phyloP scores from a whole-genome alignment of 2,888 invertebrate genomes.

The Metacarcinus magister region DNA sequence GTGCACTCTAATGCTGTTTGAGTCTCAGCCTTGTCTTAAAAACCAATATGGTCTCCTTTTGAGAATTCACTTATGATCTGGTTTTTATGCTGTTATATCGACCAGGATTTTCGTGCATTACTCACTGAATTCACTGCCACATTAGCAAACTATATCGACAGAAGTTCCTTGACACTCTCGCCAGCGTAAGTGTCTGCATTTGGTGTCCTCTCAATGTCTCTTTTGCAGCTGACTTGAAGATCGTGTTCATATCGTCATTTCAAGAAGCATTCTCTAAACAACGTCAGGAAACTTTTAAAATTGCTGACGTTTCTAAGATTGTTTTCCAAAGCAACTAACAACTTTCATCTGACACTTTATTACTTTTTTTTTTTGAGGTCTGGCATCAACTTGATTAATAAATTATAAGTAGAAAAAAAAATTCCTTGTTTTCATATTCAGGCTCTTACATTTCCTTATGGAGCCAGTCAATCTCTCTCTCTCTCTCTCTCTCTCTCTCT shows the following conservation, averaged over 20 bases:
- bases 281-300: too few relatives aligned
- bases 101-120: too few relatives aligned
- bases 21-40: background rate
- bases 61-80: background rate
- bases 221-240: too few relatives aligned
- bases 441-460: background rate
- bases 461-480: background rate
- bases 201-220: too few relatives aligned
- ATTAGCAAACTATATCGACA: too few relatives aligned
- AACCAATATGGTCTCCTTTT: background rate
- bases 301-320: too few relatives aligned
- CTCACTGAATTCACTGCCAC: too few relatives aligned
- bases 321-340: background rate
- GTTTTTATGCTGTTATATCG: background rate
- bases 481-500: constrained; percentile 26
- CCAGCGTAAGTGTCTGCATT: too few relatives aligned
- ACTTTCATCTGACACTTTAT: background rate
- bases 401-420: background rate
- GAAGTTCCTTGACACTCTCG: too few relatives aligned
- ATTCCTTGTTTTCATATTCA: background rate
- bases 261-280: too few relatives aligned
- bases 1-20: background rate
- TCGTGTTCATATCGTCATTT: too few relatives aligned
- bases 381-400: background rate
- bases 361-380: background rate